phyloP scores from a whole-genome alignment of 2,797 vertebrate species.

The Spinibarbus caldwelli region DNA sequence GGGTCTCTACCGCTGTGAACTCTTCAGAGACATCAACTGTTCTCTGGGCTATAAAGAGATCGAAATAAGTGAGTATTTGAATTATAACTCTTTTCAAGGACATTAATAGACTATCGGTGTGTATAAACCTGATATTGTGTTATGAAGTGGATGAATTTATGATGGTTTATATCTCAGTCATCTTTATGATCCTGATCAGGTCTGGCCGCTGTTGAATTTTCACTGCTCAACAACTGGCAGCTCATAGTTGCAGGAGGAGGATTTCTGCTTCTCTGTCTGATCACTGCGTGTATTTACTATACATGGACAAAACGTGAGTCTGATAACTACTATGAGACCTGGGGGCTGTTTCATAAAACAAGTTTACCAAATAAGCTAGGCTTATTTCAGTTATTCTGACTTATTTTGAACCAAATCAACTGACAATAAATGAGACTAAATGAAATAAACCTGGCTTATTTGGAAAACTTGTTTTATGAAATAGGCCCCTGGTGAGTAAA shows the following conservation, averaged over 20 bases:
- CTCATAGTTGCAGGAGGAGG: not conserved
- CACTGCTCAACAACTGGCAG: not conserved
- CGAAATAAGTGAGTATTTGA: constrained; percentile 1
- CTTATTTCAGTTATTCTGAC: no score
- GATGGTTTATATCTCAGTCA: not conserved
- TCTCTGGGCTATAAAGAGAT: constrained; percentile 22
- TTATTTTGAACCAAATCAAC: no score
- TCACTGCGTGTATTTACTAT: not conserved
- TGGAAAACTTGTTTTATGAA: no score
- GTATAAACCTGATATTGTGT: no score
- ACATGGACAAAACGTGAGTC: not conserved
- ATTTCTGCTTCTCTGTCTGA: constrained; percentile 23
- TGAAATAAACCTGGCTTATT: no score
- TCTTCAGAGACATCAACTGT: not conserved
- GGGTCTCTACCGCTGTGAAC: constrained; percentile 42
- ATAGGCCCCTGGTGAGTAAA: not conserved
- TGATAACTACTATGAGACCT: not conserved
- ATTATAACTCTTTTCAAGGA: not conserved
- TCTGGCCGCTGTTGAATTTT: not conserved
- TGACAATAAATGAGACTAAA: no score
- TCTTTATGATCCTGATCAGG: constrained; percentile 1
- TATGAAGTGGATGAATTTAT: not conserved
- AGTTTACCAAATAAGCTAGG: no score
- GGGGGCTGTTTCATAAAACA: no score
- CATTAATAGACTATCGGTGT: not conserved